Evolutionary conservation across 2,888 invertebrate genomes (phyloP), one percentile per base, ranked within the genome.

Genomic region (Agrochola macilenta): DNA sequence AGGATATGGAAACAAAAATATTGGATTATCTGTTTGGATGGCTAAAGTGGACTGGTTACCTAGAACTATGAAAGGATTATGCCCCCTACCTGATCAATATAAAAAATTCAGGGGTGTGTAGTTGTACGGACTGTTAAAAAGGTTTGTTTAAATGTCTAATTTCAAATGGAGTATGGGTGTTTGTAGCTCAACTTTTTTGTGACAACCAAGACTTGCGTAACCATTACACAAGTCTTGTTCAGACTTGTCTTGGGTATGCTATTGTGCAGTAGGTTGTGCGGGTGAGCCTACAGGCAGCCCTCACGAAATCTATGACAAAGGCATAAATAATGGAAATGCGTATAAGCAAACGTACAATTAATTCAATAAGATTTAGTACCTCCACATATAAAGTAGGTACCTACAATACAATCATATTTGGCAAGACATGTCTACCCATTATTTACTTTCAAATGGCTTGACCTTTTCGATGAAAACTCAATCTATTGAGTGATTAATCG

Each of bases 401-500:
- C 20, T 17, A 49, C 61, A 72, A 49, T 17, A 49, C 61, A 72
- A 49, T 54, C 57, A 63, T 68, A 73, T 83, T 86, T 86, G 54
- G 83, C 84, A 86, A 65, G 69, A 79, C 39, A 30, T 63, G 58
- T n/a, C 58, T 63, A 61, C 26, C 58, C 71, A 79, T 80, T 76
- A 79, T 76, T 78, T 73, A 89, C 89, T 90, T 90, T 91, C 88
- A 82, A 85, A 88, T 64, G 70, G 76, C 52, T 79, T 91, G 90
- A 92, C 92, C 91, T 93, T 89, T 83, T 73, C 80, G 78, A 87
- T 92, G 91, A 94, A 93, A 93, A 92, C 94, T 94, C 91, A 94
- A 94, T 95, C 92, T 89, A 90, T 91, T 82, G 85, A 84, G 84
- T 94, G 95, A 95, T 95, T 94, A 95, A 95, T 94, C 91, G 90